A percentile compares a stretch with the other conserved stretches of the same genome.
Evolutionary conservation across 2,113 vertebrate species (phyloP).

Genomic region (Burhinus oedicnemus): DNA sequence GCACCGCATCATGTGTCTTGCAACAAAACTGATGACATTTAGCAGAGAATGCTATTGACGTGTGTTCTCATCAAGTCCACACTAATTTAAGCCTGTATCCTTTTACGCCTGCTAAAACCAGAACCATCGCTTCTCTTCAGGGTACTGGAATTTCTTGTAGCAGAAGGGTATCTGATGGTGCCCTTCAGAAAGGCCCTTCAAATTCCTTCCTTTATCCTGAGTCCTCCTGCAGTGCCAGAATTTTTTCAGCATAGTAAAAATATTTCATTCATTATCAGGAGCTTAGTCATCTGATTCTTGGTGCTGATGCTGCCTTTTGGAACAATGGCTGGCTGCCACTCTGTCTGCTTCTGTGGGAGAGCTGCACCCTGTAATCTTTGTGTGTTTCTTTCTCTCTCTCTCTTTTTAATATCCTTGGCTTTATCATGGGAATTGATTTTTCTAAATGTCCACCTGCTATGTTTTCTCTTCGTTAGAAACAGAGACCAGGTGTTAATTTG

Average conservation of each 20-base stretch:
- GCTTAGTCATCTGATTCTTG: constrained; percentile 72
- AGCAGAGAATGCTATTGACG: neutral
- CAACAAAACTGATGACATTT: neutral
- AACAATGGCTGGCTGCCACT: constrained; percentile 71
- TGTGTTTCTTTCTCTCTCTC: constrained; percentile 7
- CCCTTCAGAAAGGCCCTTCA: constrained; percentile 55
- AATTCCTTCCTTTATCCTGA: constrained; percentile 45
- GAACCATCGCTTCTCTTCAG: neutral
- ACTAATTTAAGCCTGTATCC: neutral
- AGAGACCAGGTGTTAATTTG: constrained; percentile 30
- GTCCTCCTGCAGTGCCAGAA: constrained; percentile 41
- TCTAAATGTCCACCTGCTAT: constrained; percentile 45
- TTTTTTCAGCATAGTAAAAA: constrained; percentile 68
- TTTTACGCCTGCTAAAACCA: neutral
- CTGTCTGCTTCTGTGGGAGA: constrained; percentile 46
- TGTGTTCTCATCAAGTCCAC: neutral
- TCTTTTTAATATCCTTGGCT: constrained; percentile 68
- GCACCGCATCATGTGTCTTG: neutral
- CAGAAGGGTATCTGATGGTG: constrained; percentile 18
- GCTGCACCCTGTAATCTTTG: neutral
- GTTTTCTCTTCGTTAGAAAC: constrained; percentile 17
- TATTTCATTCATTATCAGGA: constrained; percentile 69
- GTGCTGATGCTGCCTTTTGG: constrained; percentile 55
- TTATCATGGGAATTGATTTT: constrained; percentile 63
- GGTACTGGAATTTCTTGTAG: neutral